Percentiles rank a stretch among this genome's conserved stretches.
These are phyloP conservation scores for Phengaris arion DNA, from an alignment of 2,888 invertebrate species.

Conservation along the genomic window DNA sequence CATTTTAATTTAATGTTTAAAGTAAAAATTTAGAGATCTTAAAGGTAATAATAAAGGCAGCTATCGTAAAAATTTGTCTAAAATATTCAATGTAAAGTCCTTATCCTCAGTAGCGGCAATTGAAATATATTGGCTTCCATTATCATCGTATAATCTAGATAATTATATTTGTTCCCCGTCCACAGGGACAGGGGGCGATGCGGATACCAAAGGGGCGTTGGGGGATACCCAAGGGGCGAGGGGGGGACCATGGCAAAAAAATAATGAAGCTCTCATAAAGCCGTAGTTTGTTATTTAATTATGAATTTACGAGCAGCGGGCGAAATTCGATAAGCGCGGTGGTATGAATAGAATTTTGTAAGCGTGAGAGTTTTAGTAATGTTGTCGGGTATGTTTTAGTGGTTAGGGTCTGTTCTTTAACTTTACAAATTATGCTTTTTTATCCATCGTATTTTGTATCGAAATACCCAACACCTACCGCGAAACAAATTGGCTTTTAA, in stretches of 20 bases:
- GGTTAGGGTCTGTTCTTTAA: background rate
- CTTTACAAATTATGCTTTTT: too few relatives aligned
- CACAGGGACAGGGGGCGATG: background rate
- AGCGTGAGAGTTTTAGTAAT: slow-evolving; percentile 35
- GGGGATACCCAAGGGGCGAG: background rate
- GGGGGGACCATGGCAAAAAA: slow-evolving; percentile 49
- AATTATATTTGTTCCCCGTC: slow-evolving; percentile 23
- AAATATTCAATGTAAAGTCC: background rate
- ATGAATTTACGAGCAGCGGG: slow-evolving; percentile 73
- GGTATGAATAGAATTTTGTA: slow-evolving; percentile 28
- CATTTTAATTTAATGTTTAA: too few relatives aligned
- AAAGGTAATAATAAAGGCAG: too few relatives aligned
- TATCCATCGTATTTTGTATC: too few relatives aligned
- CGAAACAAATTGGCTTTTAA: too few relatives aligned
- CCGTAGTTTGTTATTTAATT: slow-evolving; percentile 73
- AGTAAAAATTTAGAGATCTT: too few relatives aligned
- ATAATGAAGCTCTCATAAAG: slow-evolving; percentile 65
- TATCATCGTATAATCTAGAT: slow-evolving; percentile 8
- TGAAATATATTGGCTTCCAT: slow-evolving; percentile 20
- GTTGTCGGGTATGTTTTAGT: background rate
- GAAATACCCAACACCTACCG: too few relatives aligned
- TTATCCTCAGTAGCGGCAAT: background rate
- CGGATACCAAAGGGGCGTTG: background rate
- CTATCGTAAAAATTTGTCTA: background rate
- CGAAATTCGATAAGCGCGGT: slow-evolving; percentile 57